These are phyloP conservation scores for Zingel zingel DNA, from an alignment of 2,113 vertebrate genomes.

Conservation along the genomic window DNA sequence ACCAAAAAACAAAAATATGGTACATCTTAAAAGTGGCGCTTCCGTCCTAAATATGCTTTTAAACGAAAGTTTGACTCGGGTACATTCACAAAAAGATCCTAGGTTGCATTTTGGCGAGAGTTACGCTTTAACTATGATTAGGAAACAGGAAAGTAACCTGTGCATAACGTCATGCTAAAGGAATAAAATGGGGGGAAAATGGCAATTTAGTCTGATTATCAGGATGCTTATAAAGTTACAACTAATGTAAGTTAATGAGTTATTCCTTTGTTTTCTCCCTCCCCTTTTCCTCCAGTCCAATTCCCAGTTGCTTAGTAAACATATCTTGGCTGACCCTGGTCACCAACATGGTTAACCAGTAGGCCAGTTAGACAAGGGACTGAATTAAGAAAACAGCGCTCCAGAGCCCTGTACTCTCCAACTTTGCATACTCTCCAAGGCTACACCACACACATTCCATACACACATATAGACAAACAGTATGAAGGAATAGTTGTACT, in stretches of 20 bases:
- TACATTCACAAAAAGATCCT: too few relatives aligned
- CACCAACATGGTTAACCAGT: neutral
- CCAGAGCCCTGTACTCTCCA: neutral
- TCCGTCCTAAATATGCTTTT: too few relatives aligned
- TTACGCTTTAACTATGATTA: too few relatives aligned
- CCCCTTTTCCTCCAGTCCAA: neutral
- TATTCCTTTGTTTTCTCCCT: neutral
- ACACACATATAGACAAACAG: neutral
- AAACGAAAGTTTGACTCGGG: too few relatives aligned
- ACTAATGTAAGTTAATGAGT: neutral
- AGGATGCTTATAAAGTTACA: neutral
- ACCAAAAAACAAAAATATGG: too few relatives aligned
- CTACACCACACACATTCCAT: neutral
- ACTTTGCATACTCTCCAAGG: neutral
- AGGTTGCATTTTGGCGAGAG: too few relatives aligned
- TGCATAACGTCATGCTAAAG: too few relatives aligned
- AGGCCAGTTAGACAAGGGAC: neutral
- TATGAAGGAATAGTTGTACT: neutral
- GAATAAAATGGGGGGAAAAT: too few relatives aligned
- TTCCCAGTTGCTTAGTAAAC: slow-evolving; percentile 29
- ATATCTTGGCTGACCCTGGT: neutral
- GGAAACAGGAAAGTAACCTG: too few relatives aligned
- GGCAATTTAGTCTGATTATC: neutral
- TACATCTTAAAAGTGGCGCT: too few relatives aligned
- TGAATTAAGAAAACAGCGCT: neutral